Evolutionary conservation across 2,113 vertebrate species (phyloP).

Genomic region (Lophochroa leadbeateri): DNA sequence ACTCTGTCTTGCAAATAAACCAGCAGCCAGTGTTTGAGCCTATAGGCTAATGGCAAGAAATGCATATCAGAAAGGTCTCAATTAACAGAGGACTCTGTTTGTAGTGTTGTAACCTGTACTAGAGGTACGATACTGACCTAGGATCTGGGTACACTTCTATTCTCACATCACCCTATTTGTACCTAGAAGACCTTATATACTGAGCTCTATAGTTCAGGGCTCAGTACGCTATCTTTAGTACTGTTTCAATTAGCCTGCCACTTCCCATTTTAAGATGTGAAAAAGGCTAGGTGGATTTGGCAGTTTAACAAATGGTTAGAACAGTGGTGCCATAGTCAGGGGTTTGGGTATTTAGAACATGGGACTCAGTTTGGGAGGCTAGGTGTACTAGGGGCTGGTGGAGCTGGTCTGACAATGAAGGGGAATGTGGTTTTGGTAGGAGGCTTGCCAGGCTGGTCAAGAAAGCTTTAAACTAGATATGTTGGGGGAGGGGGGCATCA

Average conservation of each 20-base stretch:
- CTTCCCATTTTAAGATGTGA: not conserved
- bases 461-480: too few relatives aligned
- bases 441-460: too few relatives aligned
- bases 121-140: not conserved
- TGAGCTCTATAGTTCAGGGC: not conserved
- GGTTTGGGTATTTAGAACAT: too few relatives aligned
- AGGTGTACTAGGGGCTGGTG: too few relatives aligned
- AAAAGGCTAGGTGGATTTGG: not conserved
- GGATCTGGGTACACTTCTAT: not conserved
- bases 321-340: too few relatives aligned
- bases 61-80: not conserved
- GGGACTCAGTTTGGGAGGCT: too few relatives aligned
- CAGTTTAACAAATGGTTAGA: too few relatives aligned
- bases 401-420: too few relatives aligned
- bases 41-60: not conserved
- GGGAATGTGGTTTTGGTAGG: too few relatives aligned
- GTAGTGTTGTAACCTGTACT: not conserved
- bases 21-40: not conserved
- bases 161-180: not conserved
- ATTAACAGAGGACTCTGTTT: not conserved
- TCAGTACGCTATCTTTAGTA: not conserved
- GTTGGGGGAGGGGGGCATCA: too few relatives aligned
- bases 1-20: not conserved
- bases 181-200: not conserved
- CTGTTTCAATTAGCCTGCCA: not conserved